A percentile compares a stretch with the other conserved stretches of the same genome.
Evolutionary conservation across 2,113 vertebrate genomes (phyloP).

Genomic region (Bungarus multicinctus): DNA sequence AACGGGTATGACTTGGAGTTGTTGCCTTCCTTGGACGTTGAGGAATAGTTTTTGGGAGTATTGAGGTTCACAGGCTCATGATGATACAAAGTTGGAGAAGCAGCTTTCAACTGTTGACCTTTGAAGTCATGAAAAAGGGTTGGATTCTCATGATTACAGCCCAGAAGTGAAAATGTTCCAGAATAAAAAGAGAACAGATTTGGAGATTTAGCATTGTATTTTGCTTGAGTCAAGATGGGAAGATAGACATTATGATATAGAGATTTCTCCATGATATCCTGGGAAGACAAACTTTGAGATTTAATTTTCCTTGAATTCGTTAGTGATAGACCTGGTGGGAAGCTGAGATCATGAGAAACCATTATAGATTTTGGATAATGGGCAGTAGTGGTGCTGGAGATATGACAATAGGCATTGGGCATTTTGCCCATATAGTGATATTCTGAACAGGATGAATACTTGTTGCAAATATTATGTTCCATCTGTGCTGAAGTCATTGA

Average conservation of each 20-base stretch:
- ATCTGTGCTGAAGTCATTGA: constrained; percentile 13
- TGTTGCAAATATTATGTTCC: constrained; percentile 54
- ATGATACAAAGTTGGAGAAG: constrained; percentile 19
- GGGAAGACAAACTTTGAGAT: constrained; percentile 52
- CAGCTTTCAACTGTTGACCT: background rate
- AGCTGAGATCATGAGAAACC: constrained; percentile 62
- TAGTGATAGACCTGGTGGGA: constrained; percentile 19
- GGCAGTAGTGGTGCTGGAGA: constrained; percentile 42
- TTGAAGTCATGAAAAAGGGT: constrained; percentile 59
- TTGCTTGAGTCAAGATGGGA: constrained; percentile 46
- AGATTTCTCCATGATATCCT: constrained; percentile 50
- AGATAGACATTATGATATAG: constrained; percentile 20
- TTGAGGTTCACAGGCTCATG: constrained; percentile 70
- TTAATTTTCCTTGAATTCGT: background rate
- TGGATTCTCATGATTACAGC: constrained; percentile 50
- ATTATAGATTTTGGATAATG: constrained; percentile 63
- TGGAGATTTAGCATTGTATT: fast-evolving
- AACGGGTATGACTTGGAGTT: constrained; percentile 74
- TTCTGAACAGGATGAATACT: constrained; percentile 66
- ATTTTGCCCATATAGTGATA: constrained; percentile 62
- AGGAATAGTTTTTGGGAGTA: constrained; percentile 36
- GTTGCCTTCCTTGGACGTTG: constrained; percentile 52
- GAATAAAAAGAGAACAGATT: background rate
- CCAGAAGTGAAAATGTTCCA: background rate
- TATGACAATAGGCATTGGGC: constrained; percentile 56